These are phyloP conservation scores for Gonioctena quinquepunctata DNA, from an alignment of 1,140 invertebrate species.

Conservation along the genomic window DNA sequence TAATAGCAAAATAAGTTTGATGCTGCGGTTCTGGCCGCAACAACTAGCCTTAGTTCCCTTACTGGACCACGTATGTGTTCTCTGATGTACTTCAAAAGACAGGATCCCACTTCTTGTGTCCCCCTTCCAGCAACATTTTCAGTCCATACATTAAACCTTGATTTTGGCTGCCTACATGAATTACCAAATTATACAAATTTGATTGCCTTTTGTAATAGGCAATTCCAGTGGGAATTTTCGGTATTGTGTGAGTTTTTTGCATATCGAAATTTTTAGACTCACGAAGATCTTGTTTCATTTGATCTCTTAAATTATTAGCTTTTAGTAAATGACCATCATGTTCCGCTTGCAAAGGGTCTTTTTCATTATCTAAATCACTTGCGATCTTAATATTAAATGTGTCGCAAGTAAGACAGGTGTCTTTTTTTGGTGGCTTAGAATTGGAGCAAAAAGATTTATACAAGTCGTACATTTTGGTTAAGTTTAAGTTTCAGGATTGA, in stretches of 20 bases:
- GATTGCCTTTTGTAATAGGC: not conserved
- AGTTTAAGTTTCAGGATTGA: not conserved
- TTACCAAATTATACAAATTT: not conserved
- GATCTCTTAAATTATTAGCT: not conserved
- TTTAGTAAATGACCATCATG: not conserved
- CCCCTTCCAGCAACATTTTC: not conserved
- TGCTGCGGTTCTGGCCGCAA: constrained; percentile 53
- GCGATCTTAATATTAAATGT: not conserved
- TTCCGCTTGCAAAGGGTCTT: not conserved
- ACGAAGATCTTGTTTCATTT: not conserved
- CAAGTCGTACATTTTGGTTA: not conserved
- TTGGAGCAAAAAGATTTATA: too few relatives aligned
- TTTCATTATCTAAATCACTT: not conserved
- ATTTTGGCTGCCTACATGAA: not conserved
- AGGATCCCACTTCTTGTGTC: constrained; percentile 41
- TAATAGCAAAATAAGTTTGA: constrained; percentile 50
- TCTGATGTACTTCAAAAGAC: constrained; percentile 43
- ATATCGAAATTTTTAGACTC: not conserved
- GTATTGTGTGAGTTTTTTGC: too few relatives aligned
- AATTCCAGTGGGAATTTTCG: not conserved
- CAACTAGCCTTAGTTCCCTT: constrained; percentile 48
- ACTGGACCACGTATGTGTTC: constrained; percentile 31
- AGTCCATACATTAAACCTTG: not conserved
- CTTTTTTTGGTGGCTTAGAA: not conserved
- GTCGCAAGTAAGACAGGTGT: not conserved